These are phyloP conservation scores for Riparia riparia DNA, from an alignment of 2,113 vertebrate genomes.

Conservation along the genomic window DNA sequence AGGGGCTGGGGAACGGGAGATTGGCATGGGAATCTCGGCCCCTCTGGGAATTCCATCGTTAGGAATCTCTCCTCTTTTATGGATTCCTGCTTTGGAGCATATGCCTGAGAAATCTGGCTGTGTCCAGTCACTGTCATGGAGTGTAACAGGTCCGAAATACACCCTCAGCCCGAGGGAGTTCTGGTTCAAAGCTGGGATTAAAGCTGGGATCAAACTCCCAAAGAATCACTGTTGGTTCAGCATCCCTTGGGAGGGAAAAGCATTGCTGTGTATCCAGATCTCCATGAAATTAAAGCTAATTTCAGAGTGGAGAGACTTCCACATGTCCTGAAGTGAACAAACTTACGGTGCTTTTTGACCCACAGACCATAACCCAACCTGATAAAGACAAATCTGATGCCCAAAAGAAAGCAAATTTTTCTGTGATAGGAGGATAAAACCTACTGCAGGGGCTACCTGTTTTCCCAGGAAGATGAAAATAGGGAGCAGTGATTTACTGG, in stretches of 20 bases:
- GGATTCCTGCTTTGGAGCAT: not conserved
- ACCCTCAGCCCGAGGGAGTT: fast-evolving
- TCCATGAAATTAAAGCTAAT: not conserved
- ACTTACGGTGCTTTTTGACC: not conserved
- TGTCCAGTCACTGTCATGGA: fast-evolving
- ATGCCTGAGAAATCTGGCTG: not conserved
- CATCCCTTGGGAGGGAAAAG: not conserved
- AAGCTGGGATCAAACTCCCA: not conserved
- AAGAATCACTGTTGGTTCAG: fast-evolving
- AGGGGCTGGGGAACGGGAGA: fast-evolving
- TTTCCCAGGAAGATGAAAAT: not conserved
- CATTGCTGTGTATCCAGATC: not conserved
- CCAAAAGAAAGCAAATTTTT: not conserved
- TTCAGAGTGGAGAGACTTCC: not conserved
- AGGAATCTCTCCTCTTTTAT: not conserved
- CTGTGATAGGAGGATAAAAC: not conserved
- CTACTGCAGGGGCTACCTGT: not conserved
- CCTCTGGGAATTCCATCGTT: not conserved
- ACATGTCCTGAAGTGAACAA: not conserved
- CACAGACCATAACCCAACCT: not conserved
- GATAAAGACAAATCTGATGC: not conserved
- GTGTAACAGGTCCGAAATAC: not conserved
- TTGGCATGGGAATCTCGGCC: not conserved
- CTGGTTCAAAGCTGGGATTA: not conserved
- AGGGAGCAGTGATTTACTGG: not conserved